Evolutionary conservation across 2,113 vertebrate genomes (phyloP).

Genomic region (Heterochromis multidens): DNA sequence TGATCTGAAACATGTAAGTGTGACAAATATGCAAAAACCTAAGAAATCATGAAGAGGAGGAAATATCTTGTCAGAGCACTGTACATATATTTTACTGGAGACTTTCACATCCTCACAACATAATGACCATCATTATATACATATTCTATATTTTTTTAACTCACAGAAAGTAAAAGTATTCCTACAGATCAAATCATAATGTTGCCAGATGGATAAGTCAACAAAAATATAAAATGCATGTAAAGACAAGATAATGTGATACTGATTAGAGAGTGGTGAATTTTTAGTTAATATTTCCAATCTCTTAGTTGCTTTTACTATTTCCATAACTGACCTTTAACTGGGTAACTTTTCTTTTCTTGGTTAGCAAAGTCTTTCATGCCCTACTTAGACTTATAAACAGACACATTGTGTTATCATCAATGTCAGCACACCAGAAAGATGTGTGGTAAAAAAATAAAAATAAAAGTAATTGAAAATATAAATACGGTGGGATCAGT

Average conservation of each 20-base stretch:
- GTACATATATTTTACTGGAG: not conserved
- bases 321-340: slow-evolving; percentile 22
- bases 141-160: not conserved
- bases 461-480: slow-evolving; percentile 72
- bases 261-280: not conserved
- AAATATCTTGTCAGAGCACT: not conserved
- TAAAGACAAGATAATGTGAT: not conserved
- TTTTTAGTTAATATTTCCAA: not conserved
- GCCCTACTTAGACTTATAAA: slow-evolving; percentile 61
- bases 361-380: slow-evolving; percentile 50
- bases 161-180: not conserved
- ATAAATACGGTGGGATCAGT: slow-evolving; percentile 68
- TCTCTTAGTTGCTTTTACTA: not conserved
- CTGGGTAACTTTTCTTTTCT: slow-evolving; percentile 24
- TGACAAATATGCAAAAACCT: too few species aligned
- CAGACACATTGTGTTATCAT: slow-evolving; percentile 67
- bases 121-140: not conserved
- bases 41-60: not conserved
- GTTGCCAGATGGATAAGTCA: not conserved
- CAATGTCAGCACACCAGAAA: slow-evolving; percentile 62
- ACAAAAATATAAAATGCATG: not conserved
- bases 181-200: slow-evolving; percentile 1
- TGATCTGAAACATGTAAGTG: not conserved
- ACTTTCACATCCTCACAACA: not conserved
- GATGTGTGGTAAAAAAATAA: slow-evolving; percentile 33